Percentiles rank a stretch among this genome's conserved stretches.
Evolutionary conservation across 2,113 vertebrate genomes (phyloP).

Genomic region (Amphiprion ocellaris): DNA sequence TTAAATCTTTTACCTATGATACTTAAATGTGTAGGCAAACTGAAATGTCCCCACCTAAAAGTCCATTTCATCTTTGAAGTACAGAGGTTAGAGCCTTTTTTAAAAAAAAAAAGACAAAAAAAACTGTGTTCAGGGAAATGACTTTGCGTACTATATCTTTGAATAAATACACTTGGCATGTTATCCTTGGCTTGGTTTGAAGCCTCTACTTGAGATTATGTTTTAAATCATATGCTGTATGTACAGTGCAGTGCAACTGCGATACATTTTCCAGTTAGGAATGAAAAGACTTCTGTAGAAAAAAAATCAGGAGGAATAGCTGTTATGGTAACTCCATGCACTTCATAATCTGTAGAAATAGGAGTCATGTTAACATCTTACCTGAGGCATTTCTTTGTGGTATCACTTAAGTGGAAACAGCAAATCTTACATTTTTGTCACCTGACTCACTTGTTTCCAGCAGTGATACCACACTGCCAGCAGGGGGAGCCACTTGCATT

Average conservation of each 20-base stretch:
- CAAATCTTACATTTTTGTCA: no score
- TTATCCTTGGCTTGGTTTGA: constrained; percentile 48
- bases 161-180: constrained; percentile 72
- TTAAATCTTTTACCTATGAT: constrained; percentile 17
- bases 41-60: constrained; percentile 16
- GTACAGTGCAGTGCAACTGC: neutral
- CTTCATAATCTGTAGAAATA: no score
- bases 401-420: no score
- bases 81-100: constrained; percentile 20
- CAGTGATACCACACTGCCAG: constrained; percentile 6
- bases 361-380: no score
- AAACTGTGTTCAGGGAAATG: constrained; percentile 48
- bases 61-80: constrained; percentile 6
- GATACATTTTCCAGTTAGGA: no score
- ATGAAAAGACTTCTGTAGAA: no score
- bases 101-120: neutral
- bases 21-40: constrained; percentile 25
- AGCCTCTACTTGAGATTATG: constrained; percentile 18
- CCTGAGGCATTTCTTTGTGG: no score
- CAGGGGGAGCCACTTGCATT: constrained; percentile 33
- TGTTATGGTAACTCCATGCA: no score
- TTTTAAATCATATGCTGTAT: neutral
- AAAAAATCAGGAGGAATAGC: no score
- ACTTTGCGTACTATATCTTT: constrained; percentile 55
- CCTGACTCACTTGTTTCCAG: no score